phyloP scores from a whole-genome alignment of 2,797 vertebrate species.

The Takifugu ocellatus region DNA sequence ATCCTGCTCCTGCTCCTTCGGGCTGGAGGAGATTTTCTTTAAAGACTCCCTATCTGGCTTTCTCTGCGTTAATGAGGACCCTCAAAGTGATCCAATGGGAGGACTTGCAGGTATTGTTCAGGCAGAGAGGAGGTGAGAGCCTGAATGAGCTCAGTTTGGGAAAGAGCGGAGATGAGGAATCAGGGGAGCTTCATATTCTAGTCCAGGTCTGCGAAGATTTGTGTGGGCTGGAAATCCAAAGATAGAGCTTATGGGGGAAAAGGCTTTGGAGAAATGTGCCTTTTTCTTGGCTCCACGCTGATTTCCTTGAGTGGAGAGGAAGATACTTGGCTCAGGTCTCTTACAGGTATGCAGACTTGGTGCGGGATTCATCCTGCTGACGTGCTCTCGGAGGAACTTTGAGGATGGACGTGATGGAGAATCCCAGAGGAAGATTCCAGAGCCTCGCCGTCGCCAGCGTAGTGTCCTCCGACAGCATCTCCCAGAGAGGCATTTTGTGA shows the following conservation, averaged over 20 bases:
- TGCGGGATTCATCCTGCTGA: constrained; percentile 54
- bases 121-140: constrained; percentile 42
- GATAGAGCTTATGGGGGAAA: constrained; percentile 54
- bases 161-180: constrained; percentile 32
- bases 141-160: constrained; percentile 25
- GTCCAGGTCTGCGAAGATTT: constrained; percentile 58
- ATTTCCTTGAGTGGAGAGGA: constrained; percentile 34
- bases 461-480: constrained; percentile 53
- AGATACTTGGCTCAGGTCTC: constrained; percentile 50
- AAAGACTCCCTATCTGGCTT: constrained; percentile 59
- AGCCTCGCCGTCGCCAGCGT: constrained; percentile 33
- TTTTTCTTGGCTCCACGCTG: constrained; percentile 23
- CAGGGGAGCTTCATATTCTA: constrained; percentile 42
- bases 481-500: constrained; percentile 46
- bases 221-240: constrained; percentile 45
- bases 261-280: constrained; percentile 34
- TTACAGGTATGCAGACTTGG: constrained; percentile 54
- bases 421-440: constrained; percentile 31
- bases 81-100: constrained; percentile 52
- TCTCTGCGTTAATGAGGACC: constrained; percentile 69
- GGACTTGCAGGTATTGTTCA: constrained; percentile 49
- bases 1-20: constrained; percentile 63
- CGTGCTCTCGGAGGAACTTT: constrained; percentile 52
- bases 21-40: constrained; percentile 56
- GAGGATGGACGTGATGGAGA: constrained; percentile 35